phyloP scores from a whole-genome alignment of 2,113 vertebrate genomes.

The Ariopsis seemanni region DNA sequence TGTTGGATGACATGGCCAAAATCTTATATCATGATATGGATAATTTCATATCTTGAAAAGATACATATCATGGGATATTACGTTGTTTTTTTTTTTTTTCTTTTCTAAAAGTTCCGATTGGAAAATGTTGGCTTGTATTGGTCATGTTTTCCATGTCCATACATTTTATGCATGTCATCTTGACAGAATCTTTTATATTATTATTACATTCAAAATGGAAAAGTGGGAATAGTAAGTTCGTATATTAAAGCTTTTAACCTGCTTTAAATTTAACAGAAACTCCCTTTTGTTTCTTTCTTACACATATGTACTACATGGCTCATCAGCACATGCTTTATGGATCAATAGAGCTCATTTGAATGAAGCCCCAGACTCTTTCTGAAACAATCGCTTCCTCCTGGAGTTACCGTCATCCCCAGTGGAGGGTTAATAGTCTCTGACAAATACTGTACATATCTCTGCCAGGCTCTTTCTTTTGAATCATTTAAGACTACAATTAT shows the following conservation, averaged over 20 bases:
- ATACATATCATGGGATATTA: too few species aligned
- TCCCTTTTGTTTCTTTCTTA: background rate
- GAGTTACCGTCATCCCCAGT: conserved; percentile 31
- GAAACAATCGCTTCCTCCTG: conserved; percentile 38
- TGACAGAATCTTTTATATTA: background rate
- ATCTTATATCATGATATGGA: background rate
- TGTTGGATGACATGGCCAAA: background rate
- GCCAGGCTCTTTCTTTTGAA: conserved; percentile 68
- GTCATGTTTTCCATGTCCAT: background rate
- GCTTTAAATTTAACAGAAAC: background rate
- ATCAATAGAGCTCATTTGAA: conserved; percentile 22
- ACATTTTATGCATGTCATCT: background rate
- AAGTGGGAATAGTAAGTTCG: background rate
- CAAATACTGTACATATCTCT: conserved; percentile 51
- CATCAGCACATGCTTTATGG: conserved; percentile 3
- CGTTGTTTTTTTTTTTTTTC: too few species aligned
- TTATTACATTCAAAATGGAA: background rate
- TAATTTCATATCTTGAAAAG: too few species aligned
- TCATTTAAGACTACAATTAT: conserved; percentile 67
- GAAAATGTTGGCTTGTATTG: background rate
- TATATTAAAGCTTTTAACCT: conserved; percentile 14
- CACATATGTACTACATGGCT: conserved; percentile 1
- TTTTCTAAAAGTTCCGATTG: too few species aligned
- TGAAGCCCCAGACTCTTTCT: conserved; percentile 47
- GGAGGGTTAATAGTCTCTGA: conserved; percentile 47